Evolutionary conservation across 2,888 invertebrate genomes (phyloP), one percentile per base, ranked within the genome.

Genomic region (Caradrina clavipalpis): DNA sequence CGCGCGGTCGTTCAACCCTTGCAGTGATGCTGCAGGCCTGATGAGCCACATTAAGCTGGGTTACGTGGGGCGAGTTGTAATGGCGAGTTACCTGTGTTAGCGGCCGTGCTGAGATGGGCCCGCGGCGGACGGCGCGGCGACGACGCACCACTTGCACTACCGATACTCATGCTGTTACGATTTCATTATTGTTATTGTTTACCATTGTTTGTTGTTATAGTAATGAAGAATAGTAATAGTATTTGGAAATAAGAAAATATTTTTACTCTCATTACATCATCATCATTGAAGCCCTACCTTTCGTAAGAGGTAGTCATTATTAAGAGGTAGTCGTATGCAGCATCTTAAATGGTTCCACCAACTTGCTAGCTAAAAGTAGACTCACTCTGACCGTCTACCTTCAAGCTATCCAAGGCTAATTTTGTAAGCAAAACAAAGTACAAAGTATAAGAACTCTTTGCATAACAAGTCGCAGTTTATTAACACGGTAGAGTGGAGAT

Each of bases 1-100:
- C 94, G 94, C 88, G 81, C 88, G 93, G 90, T 90, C 91, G 88
- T 92, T 93, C 91, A 92, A 92, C 94, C 90, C 91, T 89, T 92
- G 93, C 92, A 92, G 88, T 85, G 88, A 88, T 91, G 92, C 92
- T 92, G 93, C 92, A 92, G 87, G 86, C 84, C 79, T 86, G 85
- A 87, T 88, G 86, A 85, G 81, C 81, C 81, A 81, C 81, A 89
- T 87, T 88, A 89, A 89, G 85, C 84, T 86, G 72, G 83, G 76
- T 76, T 78, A 85, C 83, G 79, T 83, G 76, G 71, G 21, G 39
- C 74, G 71, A 73, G 80, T 64, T 73, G 73, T 78, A 74, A 79
- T 74, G 70, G 58, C 69, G 50, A 72, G 76, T 62, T 85, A 83
- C 83, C 85, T 85, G 80, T 68, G 68, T 54, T 61, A 54, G 57